phyloP scores from a whole-genome alignment of 1,140 invertebrate species.

The Polyergus mexicanus region DNA sequence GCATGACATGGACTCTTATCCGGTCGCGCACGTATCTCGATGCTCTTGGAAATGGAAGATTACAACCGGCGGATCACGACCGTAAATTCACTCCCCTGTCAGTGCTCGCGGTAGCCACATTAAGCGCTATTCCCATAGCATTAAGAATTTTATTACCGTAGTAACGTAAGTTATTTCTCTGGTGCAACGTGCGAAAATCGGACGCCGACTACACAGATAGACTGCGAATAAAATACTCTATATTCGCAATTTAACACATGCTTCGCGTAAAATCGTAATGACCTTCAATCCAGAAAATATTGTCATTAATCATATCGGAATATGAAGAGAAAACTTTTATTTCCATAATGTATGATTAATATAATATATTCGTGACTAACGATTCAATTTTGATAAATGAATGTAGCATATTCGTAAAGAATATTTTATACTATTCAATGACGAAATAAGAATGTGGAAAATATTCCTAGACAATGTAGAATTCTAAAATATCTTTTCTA shows the following conservation, averaged over 20 bases:
- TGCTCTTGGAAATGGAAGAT: conserved; percentile 14
- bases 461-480: neutral
- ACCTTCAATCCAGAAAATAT: neutral
- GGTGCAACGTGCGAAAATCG: conserved; percentile 6
- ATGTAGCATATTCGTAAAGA: neutral
- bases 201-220: neutral
- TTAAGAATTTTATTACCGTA: conserved; percentile 71
- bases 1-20: neutral
- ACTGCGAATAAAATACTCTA: neutral
- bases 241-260: neutral
- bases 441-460: neutral
- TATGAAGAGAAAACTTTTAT: neutral
- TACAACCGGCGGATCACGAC: neutral
- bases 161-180: neutral
- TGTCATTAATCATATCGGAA: neutral
- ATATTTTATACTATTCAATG: neutral
- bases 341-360: neutral
- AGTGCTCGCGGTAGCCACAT: conserved; percentile 66
- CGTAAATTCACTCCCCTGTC: conserved; percentile 63
- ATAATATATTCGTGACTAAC: neutral
- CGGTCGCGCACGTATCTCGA: neutral
- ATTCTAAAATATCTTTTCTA: neutral
- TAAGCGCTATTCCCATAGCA: conserved; percentile 77
- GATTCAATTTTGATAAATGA: neutral
- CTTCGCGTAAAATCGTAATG: neutral